phyloP scores from a whole-genome alignment of 1,140 invertebrate genomes.

The Scaptodrosophila lebanonensis region DNA sequence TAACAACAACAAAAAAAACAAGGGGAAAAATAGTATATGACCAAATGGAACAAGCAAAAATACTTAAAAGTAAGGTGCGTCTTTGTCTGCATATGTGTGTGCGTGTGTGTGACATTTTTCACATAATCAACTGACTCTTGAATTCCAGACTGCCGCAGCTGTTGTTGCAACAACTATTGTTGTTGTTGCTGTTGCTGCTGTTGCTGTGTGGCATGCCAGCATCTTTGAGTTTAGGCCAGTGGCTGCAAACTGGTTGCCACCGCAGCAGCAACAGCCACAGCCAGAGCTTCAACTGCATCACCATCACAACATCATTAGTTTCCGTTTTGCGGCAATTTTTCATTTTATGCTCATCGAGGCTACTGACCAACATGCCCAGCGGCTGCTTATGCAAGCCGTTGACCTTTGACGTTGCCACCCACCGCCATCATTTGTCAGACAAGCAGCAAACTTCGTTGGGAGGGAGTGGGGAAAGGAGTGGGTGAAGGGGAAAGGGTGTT shows the following conservation, averaged over 20 bases:
- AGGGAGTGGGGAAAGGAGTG: no score
- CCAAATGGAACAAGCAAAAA: neutral
- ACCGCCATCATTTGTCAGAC: neutral
- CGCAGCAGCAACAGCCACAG: neutral
- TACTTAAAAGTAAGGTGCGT: neutral
- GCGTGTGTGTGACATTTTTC: conserved; percentile 68
- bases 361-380: neutral
- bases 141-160: conserved; percentile 49
- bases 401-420: conserved; percentile 40
- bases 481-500: no score
- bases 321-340: conserved; percentile 76
- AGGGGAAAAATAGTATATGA: conserved; percentile 12
- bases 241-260: conserved; percentile 24
- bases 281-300: conserved; percentile 41
- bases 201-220: conserved; percentile 30
- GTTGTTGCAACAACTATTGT: no score
- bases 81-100: conserved; percentile 11
- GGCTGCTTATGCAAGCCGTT: conserved; percentile 59
- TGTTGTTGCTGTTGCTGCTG: conserved; percentile 2
- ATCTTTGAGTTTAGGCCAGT: neutral
- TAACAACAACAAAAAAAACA: conserved; percentile 12
- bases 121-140: conserved; percentile 67
- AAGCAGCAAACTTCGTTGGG: no score
- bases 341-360: conserved; percentile 31
- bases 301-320: conserved; percentile 77